These are phyloP conservation scores for Brachystomella parvula DNA, from an alignment of 1,140 invertebrate genomes.

Conservation along the genomic window DNA sequence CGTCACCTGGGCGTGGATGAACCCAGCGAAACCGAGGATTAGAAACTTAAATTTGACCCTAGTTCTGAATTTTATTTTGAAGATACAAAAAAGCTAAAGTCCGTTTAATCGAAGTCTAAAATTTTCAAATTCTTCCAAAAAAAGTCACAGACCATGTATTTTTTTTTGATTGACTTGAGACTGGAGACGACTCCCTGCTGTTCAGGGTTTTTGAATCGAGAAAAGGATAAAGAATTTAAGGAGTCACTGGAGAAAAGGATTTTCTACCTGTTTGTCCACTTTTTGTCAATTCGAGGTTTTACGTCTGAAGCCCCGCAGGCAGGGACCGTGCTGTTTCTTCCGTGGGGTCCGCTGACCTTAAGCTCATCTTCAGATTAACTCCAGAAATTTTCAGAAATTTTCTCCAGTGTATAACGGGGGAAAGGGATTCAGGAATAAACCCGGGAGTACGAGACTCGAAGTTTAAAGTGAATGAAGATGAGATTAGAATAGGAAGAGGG, in stretches of 20 bases:
- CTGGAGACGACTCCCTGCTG: not conserved
- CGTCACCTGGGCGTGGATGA: not conserved
- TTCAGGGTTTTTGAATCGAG: not conserved
- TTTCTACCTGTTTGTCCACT: not conserved
- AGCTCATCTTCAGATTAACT: not conserved
- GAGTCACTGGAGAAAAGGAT: not conserved
- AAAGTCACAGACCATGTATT: not conserved
- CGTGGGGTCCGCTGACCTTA: not conserved
- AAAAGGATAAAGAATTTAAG: not conserved
- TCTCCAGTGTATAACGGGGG: not conserved
- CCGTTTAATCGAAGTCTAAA: not conserved
- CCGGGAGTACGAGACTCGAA: not conserved
- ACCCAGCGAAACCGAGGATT: not conserved
- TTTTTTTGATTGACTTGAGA: not conserved
- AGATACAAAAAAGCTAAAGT: not conserved
- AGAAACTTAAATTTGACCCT: no score
- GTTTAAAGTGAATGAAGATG: not conserved
- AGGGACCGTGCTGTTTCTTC: not conserved
- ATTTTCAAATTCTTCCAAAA: not conserved
- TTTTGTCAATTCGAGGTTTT: not conserved
- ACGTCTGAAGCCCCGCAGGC: not conserved
- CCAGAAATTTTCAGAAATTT: no score
- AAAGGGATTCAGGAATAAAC: not conserved
- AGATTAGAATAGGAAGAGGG: not conserved
- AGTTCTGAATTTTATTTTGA: not conserved